Evolutionary conservation across 2,113 vertebrate genomes (phyloP).

Genomic region (human (Homo sapiens)): DNA sequence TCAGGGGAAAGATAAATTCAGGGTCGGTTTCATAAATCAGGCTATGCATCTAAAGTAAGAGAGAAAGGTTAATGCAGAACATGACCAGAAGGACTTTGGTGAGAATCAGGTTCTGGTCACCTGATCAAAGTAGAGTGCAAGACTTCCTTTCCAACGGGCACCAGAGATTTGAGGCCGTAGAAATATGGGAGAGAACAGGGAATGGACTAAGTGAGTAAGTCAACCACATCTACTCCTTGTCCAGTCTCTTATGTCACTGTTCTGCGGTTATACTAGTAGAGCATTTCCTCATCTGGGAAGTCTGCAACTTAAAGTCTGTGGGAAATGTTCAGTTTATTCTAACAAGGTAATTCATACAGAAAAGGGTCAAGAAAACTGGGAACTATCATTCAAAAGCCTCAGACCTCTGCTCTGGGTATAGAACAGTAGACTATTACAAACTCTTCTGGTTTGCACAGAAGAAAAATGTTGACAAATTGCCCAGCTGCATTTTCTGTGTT

Average conservation of each 20-base stretch:
- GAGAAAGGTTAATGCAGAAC: neutral
- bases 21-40: neutral
- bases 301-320: neutral
- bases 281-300: neutral
- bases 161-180: neutral
- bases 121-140: neutral
- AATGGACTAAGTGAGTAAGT: neutral
- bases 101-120: neutral
- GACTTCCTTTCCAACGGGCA: neutral
- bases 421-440: neutral
- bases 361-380: neutral
- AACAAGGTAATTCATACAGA: neutral
- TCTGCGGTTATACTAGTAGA: neutral
- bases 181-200: neutral
- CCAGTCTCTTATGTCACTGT: neutral
- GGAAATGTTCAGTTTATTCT: too few species aligned
- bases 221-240: neutral
- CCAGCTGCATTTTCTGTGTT: neutral
- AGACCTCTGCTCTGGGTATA: neutral
- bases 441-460: neutral
- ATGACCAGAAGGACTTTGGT: neutral
- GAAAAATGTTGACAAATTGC: neutral
- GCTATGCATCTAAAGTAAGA: neutral
- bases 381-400: neutral
- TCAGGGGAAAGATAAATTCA: neutral